Evolutionary conservation across 37 sponge, comb jelly and placozoan genomes (phyloP).

Genomic region (Cladorhizidae sp.): DNA sequence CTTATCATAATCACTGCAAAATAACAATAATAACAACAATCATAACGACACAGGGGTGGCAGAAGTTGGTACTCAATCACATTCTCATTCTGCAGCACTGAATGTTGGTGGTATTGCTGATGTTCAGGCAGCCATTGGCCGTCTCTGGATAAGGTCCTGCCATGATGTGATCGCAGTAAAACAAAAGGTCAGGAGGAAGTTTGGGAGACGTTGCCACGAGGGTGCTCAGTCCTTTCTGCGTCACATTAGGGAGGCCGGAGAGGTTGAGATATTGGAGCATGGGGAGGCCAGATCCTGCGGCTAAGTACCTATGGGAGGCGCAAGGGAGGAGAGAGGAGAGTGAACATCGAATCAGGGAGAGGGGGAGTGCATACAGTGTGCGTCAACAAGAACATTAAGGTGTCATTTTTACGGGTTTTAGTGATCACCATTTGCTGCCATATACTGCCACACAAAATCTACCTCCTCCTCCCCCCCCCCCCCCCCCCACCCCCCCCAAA

Average conservation of each 20-base stretch:
- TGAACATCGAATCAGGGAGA: too few relatives aligned
- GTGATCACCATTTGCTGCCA: too few relatives aligned
- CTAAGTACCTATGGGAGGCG: constrained; percentile 16
- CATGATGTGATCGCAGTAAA: constrained; percentile 87
- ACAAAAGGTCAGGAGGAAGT: constrained; percentile 76
- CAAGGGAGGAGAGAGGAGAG: neutral
- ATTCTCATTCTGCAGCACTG: constrained; percentile 15
- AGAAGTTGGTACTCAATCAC: neutral
- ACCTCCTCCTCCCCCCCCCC: too few relatives aligned
- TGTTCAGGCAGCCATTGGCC: constrained; percentile 82
- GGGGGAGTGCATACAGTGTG: too few relatives aligned
- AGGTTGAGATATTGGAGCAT: constrained; percentile 65
- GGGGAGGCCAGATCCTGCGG: constrained; percentile 46
- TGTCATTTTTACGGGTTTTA: too few relatives aligned
- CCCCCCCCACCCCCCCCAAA: too few relatives aligned
- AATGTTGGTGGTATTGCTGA: constrained; percentile 33
- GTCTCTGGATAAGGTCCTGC: constrained; percentile 70
- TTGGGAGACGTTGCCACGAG: constrained; percentile 49
- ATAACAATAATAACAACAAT: too few relatives aligned
- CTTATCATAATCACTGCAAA: too few relatives aligned
- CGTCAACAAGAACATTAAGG: too few relatives aligned
- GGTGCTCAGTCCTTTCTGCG: constrained; percentile 41
- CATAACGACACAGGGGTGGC: too few relatives aligned
- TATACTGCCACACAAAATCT: too few relatives aligned
- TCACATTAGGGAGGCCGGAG: constrained; percentile 68